phyloP scores from a whole-genome alignment of 2,113 vertebrate species.

The Varanus komodoensis region DNA sequence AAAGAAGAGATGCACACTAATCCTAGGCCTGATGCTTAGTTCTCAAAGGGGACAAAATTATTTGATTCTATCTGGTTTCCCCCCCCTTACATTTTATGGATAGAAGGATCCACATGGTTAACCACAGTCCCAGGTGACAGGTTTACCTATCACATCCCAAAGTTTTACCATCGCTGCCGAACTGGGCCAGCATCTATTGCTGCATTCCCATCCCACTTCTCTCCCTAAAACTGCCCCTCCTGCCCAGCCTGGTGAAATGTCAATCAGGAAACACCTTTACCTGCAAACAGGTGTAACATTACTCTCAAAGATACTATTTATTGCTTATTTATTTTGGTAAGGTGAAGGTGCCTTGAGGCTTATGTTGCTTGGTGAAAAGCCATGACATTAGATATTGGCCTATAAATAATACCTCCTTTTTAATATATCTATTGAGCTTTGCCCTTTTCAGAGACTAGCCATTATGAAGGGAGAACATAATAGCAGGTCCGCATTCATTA shows the following conservation, averaged over 20 bases:
- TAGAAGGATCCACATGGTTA: neutral
- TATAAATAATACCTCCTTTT: no score
- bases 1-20: no score
- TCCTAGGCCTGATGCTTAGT: no score
- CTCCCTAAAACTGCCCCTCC: neutral
- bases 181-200: neutral
- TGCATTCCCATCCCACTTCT: neutral
- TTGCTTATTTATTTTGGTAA: neutral
- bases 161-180: neutral
- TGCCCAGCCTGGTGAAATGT: neutral
- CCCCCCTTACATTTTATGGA: neutral
- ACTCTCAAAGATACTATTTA: neutral
- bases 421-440: no score
- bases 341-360: neutral
- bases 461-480: no score
- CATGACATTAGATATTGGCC: neutral
- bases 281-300: neutral
- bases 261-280: neutral
- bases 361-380: no score
- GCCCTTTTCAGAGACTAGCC: no score
- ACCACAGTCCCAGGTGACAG: neutral
- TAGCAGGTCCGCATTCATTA: no score
- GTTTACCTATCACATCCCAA: neutral
- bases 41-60: no score
- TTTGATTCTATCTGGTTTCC: no score